These are phyloP conservation scores for Calypte anna DNA, from an alignment of 2,113 vertebrate genomes.

Conservation along the genomic window DNA sequence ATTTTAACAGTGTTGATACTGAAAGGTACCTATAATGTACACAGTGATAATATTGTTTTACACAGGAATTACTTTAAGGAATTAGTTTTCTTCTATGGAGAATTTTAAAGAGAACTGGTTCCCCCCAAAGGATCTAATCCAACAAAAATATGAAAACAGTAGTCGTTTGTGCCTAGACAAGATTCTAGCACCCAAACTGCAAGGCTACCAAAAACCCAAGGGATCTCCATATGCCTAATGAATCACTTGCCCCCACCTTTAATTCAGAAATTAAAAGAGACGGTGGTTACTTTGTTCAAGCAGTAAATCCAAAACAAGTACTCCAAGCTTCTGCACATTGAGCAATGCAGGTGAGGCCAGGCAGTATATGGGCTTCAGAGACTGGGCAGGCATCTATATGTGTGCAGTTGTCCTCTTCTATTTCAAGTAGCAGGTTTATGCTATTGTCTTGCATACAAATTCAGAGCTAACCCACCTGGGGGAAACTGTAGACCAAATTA, in stretches of 20 bases:
- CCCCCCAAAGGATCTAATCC: neutral
- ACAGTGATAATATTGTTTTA: neutral
- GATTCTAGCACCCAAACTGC: neutral
- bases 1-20: neutral
- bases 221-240: slow-evolving; percentile 1
- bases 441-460: slow-evolving; percentile 37
- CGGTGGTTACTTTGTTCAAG: slow-evolving; percentile 22
- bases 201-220: neutral
- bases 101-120: neutral
- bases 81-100: neutral
- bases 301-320: slow-evolving; percentile 7
- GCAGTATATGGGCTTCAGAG: neutral
- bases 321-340: neutral
- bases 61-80: neutral
- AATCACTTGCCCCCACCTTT: slow-evolving; percentile 30
- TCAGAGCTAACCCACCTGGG: slow-evolving; percentile 7
- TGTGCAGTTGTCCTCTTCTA: neutral
- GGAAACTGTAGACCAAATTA: slow-evolving; percentile 12
- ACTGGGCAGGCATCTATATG: neutral
- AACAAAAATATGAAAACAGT: neutral
- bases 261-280: slow-evolving; percentile 1
- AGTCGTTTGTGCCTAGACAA: slow-evolving; percentile 5
- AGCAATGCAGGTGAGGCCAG: neutral
- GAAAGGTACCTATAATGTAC: neutral
- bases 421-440: neutral